Conservation (phyloP, 2,888 invertebrate genomes). For the Hypercompe scribonia region DNA sequence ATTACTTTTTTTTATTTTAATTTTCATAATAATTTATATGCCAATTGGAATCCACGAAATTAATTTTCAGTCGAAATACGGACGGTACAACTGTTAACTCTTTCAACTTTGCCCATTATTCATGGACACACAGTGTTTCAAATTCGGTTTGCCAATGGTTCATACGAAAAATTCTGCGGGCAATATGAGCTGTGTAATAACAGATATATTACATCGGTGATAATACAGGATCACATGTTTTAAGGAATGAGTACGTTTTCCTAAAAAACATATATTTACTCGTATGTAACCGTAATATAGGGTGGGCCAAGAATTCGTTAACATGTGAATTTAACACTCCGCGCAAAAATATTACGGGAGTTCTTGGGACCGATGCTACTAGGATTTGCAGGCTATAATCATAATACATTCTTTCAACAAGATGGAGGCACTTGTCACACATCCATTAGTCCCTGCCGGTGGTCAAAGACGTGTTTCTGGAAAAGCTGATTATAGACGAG, state of each 20-base stretch:
- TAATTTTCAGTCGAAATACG: conserved; percentile 72
- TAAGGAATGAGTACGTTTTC: not conserved
- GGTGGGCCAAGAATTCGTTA: too few species aligned
- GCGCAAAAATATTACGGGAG: too few species aligned
- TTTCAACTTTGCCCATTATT: conserved; percentile 79
- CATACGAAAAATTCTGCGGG: conserved; percentile 64
- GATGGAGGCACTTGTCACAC: too few species aligned
- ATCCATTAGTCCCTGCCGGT: too few species aligned
- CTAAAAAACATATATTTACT: too few species aligned
- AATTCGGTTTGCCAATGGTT: conserved; percentile 64
- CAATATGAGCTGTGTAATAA: conserved; percentile 47
- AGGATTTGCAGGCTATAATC: too few species aligned
- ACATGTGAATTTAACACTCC: too few species aligned
- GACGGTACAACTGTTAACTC: conserved; percentile 77
- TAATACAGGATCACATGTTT: not conserved
- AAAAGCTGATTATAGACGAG: too few species aligned
- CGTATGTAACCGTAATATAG: too few species aligned
- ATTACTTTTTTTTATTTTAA: conserved; percentile 56
- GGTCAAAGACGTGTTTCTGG: too few species aligned
- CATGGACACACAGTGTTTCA: conserved; percentile 68
- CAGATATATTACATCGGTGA: conserved; percentile 40
- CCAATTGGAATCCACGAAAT: conserved; percentile 68
- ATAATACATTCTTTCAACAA: too few species aligned
- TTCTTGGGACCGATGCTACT: too few species aligned
- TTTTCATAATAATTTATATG: conserved; percentile 58